Percentiles rank a stretch among this genome's conserved stretches.
These are phyloP conservation scores for Euglossa dilemma DNA, from an alignment of 1,140 invertebrate species.

Conservation along the genomic window DNA sequence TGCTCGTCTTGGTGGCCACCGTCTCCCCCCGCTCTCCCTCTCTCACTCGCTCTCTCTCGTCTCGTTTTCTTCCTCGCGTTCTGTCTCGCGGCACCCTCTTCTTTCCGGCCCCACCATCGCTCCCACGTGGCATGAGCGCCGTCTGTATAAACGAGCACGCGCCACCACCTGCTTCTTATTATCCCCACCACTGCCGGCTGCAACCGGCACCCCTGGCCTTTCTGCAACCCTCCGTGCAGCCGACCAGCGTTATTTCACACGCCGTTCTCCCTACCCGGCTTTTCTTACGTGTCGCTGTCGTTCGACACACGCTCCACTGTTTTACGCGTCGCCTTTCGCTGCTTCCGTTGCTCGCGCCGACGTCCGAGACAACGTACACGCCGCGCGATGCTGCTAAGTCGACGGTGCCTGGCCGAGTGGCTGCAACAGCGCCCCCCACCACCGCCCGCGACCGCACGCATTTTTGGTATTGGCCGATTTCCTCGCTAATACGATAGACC, in stretches of 20 bases:
- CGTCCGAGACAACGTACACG: too few species aligned
- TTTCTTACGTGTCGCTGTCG: slow-evolving; percentile 11
- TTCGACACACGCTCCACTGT: not conserved
- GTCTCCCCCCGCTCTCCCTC: not conserved
- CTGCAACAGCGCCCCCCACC: too few species aligned
- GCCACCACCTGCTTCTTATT: slow-evolving; percentile 72
- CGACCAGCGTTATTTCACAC: slow-evolving; percentile 58
- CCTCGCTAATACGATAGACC: too few species aligned
- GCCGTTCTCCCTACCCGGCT: slow-evolving; percentile 30
- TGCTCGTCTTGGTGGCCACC: slow-evolving; percentile 15
- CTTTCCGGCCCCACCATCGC: slow-evolving; percentile 39
- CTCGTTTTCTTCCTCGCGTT: not conserved
- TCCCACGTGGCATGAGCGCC: slow-evolving; percentile 66
- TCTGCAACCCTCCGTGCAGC: slow-evolving; percentile 45
- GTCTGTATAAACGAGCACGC: slow-evolving; percentile 69
- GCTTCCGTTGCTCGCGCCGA: not conserved
- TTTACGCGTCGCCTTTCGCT: not conserved
- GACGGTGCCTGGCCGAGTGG: too few species aligned
- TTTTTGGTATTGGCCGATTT: too few species aligned
- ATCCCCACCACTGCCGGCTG: slow-evolving; percentile 57
- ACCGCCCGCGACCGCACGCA: too few species aligned
- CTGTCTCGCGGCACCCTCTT: slow-evolving; percentile 20
- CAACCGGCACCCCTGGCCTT: slow-evolving; percentile 49
- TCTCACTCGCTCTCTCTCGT: not conserved
- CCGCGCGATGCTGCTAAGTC: too few species aligned